A percentile compares a stretch with the other conserved stretches of the same genome.
Conservation (phyloP, 1,140 invertebrate genomes). For the Platyscapa corneri region DNA sequence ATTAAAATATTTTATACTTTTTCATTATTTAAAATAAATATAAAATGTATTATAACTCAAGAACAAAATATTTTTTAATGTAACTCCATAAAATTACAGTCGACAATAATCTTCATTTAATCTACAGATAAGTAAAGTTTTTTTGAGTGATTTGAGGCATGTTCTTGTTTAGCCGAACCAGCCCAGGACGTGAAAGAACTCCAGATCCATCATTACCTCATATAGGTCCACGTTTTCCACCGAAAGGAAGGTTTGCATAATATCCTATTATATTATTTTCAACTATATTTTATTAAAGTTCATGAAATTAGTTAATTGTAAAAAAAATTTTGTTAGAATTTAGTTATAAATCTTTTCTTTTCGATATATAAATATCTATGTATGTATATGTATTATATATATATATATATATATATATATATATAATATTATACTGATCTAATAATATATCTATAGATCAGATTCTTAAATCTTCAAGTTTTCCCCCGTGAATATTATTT, state of each 20-base stretch:
- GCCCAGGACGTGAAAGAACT: slow-evolving; percentile 85
- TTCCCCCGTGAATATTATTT: too few relatives aligned
- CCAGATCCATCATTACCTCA: slow-evolving; percentile 87
- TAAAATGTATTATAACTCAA: too few relatives aligned
- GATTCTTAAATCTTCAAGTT: too few relatives aligned
- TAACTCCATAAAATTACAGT: not conserved
- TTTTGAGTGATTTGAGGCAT: slow-evolving; percentile 77
- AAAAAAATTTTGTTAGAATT: not conserved
- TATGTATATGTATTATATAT: too few relatives aligned
- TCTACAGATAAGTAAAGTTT: slow-evolving; percentile 63
- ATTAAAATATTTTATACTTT: too few relatives aligned
- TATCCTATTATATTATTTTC: slow-evolving; percentile 20
- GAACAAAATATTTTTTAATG: too few relatives aligned
- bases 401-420: too few relatives aligned
- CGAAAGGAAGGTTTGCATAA: slow-evolving; percentile 81
- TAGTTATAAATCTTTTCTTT: too few relatives aligned
- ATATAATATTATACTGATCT: too few relatives aligned
- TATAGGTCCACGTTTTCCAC: slow-evolving; percentile 90
- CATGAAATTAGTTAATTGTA: not conserved
- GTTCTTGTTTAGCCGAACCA: slow-evolving; percentile 84
- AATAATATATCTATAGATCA: too few relatives aligned
- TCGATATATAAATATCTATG: too few relatives aligned
- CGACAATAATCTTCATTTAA: slow-evolving; percentile 20
- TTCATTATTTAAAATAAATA: too few relatives aligned
- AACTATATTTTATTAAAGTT: slow-evolving; percentile 14